Base-by-base conservation (phyloP, 2,113 vertebrate species). In the Phycodurus eques region DNA sequence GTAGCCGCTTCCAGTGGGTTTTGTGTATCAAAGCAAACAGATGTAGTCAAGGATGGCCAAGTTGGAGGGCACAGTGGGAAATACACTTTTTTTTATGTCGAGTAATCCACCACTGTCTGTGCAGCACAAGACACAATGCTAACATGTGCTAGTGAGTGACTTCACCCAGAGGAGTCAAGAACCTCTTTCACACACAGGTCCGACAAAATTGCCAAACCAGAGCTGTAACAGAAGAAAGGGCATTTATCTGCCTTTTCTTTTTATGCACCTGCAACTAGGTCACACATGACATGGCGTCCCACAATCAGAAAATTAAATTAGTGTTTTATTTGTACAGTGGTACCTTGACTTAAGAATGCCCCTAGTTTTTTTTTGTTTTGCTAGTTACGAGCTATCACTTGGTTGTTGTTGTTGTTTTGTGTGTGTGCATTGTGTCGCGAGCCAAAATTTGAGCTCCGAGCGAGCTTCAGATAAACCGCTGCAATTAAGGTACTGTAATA, bases 21-120 rank as follows among this genome's bases (percentile, higher is more conserved):
- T 94, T 95, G 94, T 96, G 93, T 95, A 96, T 96, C 94, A 93
- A 93, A 94, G 93, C 95, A 96, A 96, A 95, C 95, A 96, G 95
- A 97, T 98, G 96, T 96, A 96, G 95, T 95, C 94, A 93, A 92
- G 93, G 92, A 93, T 92, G 93, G 86, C 82, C 91, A 94, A 95
- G 94, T 92, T 90, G 92, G 89, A 90, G 91, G 92, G 83, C 89
- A 87, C 76, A 86, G 84, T 90, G 90, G 90, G 92, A 96, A 96
- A 92, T 94, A 90, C 90, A 92, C 93, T 94, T 90, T 90, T 95
- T 88, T 85, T 46, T 15, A 47, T 66, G 64, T 66, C 14, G 43
- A 47, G 42, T 15, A 12, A 66, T 66, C 20, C 64, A 66, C 12
- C 64, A 49, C 43, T 47, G 64, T 66, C 64, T 66, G 44, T 1